These are phyloP conservation scores for Dione juno DNA, from an alignment of 2,888 invertebrate genomes.

Conservation along the genomic window DNA sequence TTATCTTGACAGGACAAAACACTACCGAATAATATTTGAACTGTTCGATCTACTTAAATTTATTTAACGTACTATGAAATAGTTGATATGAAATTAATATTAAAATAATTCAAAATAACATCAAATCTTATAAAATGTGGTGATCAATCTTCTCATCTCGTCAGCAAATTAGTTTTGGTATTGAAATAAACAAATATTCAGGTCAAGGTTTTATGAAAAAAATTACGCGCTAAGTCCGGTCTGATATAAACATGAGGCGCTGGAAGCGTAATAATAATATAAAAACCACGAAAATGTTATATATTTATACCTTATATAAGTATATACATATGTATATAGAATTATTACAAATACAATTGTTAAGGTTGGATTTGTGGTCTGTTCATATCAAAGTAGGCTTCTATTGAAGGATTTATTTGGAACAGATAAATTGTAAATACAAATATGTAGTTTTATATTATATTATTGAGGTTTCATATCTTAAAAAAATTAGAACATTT, in stretches of 20 bases:
- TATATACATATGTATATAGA: too few species aligned
- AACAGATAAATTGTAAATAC: not conserved
- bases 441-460: constrained; percentile 8
- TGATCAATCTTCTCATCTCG: not conserved
- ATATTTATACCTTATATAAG: not conserved
- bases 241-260: not conserved
- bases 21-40: too few species aligned
- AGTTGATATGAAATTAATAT: too few species aligned
- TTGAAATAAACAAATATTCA: not conserved
- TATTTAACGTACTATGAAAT: too few species aligned
- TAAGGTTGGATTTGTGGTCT: not conserved
- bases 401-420: constrained; percentile 13
- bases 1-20: too few species aligned
- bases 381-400: not conserved
- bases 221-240: not conserved
- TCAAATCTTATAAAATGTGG: not conserved
- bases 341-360: constrained; percentile 3
- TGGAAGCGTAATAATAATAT: not conserved
- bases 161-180: constrained; percentile 3
- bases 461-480: too few species aligned
- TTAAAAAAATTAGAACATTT: too few species aligned
- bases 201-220: not conserved
- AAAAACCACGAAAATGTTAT: not conserved
- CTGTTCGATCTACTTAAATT: too few species aligned
- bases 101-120: too few species aligned